Conservation (phyloP, 1,140 invertebrate genomes). For the Drosophila biarmipes region DNA sequence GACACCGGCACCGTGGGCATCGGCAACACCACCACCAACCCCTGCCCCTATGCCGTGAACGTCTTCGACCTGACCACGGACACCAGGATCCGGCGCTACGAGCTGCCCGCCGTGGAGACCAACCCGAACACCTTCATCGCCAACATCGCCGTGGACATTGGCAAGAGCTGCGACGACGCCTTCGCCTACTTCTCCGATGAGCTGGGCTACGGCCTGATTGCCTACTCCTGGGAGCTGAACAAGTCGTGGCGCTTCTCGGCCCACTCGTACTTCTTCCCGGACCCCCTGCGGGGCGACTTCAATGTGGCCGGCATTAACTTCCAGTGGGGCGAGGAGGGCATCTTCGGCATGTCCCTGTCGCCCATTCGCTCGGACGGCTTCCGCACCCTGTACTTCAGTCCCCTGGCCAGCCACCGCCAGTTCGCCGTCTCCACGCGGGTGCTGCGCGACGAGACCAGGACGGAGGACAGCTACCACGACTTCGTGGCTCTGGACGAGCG, state of each 20-base stretch:
- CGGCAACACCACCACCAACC: slow-evolving; percentile 89
- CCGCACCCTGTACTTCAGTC: slow-evolving; percentile 90
- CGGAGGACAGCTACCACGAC: slow-evolving; percentile 89
- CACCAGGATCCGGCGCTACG: slow-evolving; percentile 89
- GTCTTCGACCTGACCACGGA: slow-evolving; percentile 91
- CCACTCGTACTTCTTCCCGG: slow-evolving; percentile 92
- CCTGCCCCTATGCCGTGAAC: slow-evolving; percentile 90
- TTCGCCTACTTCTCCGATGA: slow-evolving; percentile 93
- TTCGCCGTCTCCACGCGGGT: slow-evolving; percentile 91
- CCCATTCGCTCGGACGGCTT: slow-evolving; percentile 88
- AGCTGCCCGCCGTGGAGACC: slow-evolving; percentile 89
- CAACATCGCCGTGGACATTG: slow-evolving; percentile 92
- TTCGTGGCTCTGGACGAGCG: slow-evolving; percentile 89
- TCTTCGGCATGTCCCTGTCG: slow-evolving; percentile 91
- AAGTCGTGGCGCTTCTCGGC: slow-evolving; percentile 90
- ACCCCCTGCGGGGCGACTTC: slow-evolving; percentile 91
- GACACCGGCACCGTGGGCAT: slow-evolving; percentile 93
- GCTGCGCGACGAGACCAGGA: slow-evolving; percentile 88
- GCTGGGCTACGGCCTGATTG: slow-evolving; percentile 91
- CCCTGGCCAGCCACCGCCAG: slow-evolving; percentile 90
- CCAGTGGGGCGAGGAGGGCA: slow-evolving; percentile 92
- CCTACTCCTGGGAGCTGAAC: slow-evolving; percentile 90
- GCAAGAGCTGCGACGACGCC: slow-evolving; percentile 90
- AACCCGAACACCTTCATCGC: slow-evolving; percentile 92
- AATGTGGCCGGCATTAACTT: slow-evolving; percentile 92